Evolutionary conservation across 2,113 vertebrate species (phyloP).

Genomic region (Solenodon paradoxus): DNA sequence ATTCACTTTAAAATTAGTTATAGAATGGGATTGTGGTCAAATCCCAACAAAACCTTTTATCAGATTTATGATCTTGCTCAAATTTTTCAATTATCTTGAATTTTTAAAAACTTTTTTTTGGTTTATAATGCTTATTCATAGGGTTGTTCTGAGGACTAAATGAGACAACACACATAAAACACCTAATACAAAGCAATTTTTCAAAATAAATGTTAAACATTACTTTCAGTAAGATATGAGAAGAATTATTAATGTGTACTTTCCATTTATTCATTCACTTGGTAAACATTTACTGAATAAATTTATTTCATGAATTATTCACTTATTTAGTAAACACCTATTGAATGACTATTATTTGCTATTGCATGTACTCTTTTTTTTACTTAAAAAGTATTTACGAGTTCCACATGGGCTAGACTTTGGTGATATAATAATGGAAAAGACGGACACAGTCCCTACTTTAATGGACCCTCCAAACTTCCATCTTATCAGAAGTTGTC

Average conservation of each 20-base stretch:
- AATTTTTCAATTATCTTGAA: not conserved
- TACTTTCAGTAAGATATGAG: not conserved
- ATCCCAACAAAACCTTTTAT: not conserved
- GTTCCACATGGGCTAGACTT: not conserved
- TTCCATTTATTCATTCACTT: not conserved
- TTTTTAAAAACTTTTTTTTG: not conserved
- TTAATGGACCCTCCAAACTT: not conserved
- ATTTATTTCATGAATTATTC: too few relatives aligned
- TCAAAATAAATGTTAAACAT: not conserved
- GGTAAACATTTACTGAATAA: slow-evolving; percentile 23
- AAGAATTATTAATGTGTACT: not conserved
- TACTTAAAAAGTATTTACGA: not conserved
- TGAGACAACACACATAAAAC: not conserved
- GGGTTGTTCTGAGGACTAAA: not conserved
- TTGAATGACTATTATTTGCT: too few relatives aligned
- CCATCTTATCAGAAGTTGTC: slow-evolving; percentile 2
- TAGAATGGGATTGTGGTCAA: not conserved
- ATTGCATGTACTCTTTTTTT: not conserved
- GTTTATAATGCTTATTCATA: not conserved
- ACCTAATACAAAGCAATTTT: not conserved
- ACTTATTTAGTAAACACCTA: not conserved
- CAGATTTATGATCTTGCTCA: not conserved
- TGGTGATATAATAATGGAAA: not conserved
- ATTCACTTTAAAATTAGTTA: not conserved
- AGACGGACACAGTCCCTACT: not conserved